Evolutionary conservation across 2,888 invertebrate species (phyloP), one percentile per base, ranked within the genome.

Genomic region (Ellobium chinense): DNA sequence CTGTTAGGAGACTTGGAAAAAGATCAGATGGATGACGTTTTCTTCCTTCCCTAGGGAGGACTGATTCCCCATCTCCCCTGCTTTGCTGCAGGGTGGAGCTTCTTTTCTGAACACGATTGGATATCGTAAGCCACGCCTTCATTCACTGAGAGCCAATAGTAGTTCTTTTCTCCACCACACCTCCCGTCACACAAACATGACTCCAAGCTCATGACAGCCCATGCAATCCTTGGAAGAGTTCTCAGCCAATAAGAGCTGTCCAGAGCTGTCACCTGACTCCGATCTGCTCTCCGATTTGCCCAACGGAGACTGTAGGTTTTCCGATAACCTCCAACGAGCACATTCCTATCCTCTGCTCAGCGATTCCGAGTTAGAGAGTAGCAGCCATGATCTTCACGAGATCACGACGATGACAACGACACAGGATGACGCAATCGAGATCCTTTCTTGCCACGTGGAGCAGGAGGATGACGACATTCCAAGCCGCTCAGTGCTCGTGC

Each of bases 371-470:
- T 39, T 74, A 18, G 73, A 37, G 14, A 37, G 37, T 29, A 74
- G 73, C 73, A 62, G 27, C 27, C 37, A 74, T 62, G 73, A 74
- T 18, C 18, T 74, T 29, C 3, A 60, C 62, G 63, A 60, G 9
- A 24, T 73, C 75, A 81, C 63, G 54, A 84, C 84, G 83, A 85
- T 84, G 83, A 84, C 86, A 73, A 83, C 85, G 24, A 66, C 78
- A 12, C 81, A 82, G 66, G 85, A 86, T 78, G 86, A 86, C 74
- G 83, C 77, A 27, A 86, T 86, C 24, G 86, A 86, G 62, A 85
- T 86, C 21, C 69, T 86, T 60, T 86, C 86, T 4, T 85, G 85
- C 70, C 82, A 84, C 74, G 81, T 82, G 29, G 83, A 85, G 60
- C 82, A 80, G 31, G 83, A 85, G 12, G 80, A 84, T 14, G 83